A percentile compares a stretch with the other conserved stretches of the same genome.
Conservation (phyloP, 2,113 vertebrate genomes). For the Indicator indicator region DNA sequence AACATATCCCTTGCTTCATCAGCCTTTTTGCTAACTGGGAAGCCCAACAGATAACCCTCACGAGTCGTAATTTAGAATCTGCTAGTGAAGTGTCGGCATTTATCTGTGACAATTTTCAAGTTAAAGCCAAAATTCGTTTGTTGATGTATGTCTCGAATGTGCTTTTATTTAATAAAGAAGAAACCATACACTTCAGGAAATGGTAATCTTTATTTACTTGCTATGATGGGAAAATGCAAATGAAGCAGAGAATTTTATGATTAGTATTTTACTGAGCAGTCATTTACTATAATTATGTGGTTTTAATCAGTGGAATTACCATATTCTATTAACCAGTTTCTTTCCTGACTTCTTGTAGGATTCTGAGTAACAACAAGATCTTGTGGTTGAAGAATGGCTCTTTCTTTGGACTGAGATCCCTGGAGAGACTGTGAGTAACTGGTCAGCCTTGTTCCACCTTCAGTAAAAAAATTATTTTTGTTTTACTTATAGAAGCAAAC, state of each 20-base stretch:
- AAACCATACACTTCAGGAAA: neutral
- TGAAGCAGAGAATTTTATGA: slow-evolving; percentile 37
- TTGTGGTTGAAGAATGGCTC: slow-evolving; percentile 83
- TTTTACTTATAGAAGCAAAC: slow-evolving; percentile 7
- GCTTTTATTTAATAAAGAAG: slow-evolving; percentile 5
- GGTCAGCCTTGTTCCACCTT: neutral
- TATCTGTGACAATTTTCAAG: neutral
- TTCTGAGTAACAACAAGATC: slow-evolving; percentile 90
- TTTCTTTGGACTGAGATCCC: slow-evolving; percentile 81
- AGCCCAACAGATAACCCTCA: neutral
- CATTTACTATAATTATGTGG: slow-evolving; percentile 23
- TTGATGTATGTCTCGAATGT: slow-evolving; percentile 5
- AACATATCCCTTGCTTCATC: neutral
- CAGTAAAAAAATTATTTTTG: neutral
- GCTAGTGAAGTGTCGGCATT: neutral
- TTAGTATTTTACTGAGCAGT: slow-evolving; percentile 38
- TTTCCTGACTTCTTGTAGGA: slow-evolving; percentile 77
- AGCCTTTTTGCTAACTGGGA: neutral
- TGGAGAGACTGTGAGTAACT: slow-evolving; percentile 88
- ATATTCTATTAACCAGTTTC: slow-evolving; percentile 35
- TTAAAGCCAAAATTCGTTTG: neutral
- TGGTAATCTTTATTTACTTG: slow-evolving; percentile 26
- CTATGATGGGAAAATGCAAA: slow-evolving; percentile 29
- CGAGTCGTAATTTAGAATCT: neutral
- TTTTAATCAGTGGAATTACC: slow-evolving; percentile 47